Conservation (phyloP, 2,113 vertebrate genomes). For the Mesembrinibis cayennensis region DNA sequence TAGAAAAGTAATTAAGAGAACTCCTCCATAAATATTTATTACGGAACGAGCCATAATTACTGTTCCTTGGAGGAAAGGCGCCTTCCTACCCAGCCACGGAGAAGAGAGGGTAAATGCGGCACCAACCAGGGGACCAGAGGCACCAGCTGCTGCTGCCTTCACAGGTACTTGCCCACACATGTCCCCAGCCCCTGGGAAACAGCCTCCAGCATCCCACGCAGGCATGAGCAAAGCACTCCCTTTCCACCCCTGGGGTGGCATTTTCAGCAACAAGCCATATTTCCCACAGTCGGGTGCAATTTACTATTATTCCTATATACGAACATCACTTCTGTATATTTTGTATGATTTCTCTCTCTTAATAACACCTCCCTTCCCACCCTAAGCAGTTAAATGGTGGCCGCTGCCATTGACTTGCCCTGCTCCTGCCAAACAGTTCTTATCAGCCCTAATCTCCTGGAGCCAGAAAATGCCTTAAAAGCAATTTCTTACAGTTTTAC, state of each 20-base stretch:
- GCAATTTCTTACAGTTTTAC: neutral
- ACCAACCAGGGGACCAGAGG: neutral
- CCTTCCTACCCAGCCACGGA: neutral
- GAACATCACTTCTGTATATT: neutral
- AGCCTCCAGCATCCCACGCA: neutral
- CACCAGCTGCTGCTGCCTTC: neutral
- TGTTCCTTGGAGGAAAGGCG: neutral
- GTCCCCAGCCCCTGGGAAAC: neutral
- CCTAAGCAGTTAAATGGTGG: neutral
- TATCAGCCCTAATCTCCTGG: neutral
- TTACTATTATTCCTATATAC: neutral
- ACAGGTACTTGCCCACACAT: neutral
- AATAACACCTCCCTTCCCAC: neutral
- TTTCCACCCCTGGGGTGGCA: neutral
- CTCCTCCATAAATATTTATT: conserved; percentile 58
- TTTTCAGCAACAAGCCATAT: neutral
- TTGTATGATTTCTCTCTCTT: neutral
- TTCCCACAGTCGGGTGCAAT: neutral
- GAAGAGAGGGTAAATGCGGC: neutral
- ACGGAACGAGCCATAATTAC: neutral
- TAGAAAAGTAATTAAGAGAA: conserved; percentile 45
- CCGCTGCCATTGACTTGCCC: neutral
- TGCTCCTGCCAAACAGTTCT: neutral
- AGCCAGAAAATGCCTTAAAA: neutral
- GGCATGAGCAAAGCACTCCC: neutral